phyloP scores from a whole-genome alignment of 2,888 invertebrate genomes.

The Hanleya hanleyi region DNA sequence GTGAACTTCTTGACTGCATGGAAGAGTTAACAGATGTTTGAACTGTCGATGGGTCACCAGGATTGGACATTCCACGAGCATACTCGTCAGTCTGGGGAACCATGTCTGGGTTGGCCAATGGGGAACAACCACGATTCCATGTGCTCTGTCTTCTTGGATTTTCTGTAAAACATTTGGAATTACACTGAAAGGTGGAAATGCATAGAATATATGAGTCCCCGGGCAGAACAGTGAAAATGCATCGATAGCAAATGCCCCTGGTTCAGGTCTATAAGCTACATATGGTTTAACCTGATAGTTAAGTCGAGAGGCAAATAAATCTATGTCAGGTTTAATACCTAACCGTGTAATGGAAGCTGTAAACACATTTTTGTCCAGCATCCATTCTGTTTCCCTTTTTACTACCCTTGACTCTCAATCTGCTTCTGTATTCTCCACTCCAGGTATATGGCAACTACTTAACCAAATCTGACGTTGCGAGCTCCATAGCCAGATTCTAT shows the following conservation, averaged over 20 bases:
- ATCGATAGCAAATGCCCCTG: constrained; percentile 22
- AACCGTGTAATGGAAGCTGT: neutral
- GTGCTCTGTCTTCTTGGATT: constrained; percentile 10
- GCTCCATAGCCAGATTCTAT: constrained; percentile 2
- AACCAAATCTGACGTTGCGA: neutral
- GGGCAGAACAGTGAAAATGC: constrained; percentile 17
- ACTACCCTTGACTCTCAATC: constrained; percentile 6
- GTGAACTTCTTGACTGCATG: neutral
- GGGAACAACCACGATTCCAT: constrained; percentile 19
- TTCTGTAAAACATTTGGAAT: constrained; percentile 22
- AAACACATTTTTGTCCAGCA: constrained; percentile 8
- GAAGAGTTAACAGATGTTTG: neutral
- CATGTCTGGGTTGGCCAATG: constrained; percentile 26
- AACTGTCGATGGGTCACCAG: neutral
- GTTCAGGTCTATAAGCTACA: constrained; percentile 16
- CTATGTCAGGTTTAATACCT: constrained; percentile 6
- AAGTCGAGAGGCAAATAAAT: constrained; percentile 23
- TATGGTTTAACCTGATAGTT: constrained; percentile 9
- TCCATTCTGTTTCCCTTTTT: constrained; percentile 14
- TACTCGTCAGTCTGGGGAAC: constrained; percentile 13
- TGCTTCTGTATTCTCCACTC: constrained; percentile 8
- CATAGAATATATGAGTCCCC: constrained; percentile 15
- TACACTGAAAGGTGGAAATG: constrained; percentile 27
- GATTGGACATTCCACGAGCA: constrained; percentile 3
- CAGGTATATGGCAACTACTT: constrained; percentile 8